These are phyloP conservation scores for Hemistola chrysoprasaria DNA, from an alignment of 2,888 invertebrate genomes.

Conservation along the genomic window DNA sequence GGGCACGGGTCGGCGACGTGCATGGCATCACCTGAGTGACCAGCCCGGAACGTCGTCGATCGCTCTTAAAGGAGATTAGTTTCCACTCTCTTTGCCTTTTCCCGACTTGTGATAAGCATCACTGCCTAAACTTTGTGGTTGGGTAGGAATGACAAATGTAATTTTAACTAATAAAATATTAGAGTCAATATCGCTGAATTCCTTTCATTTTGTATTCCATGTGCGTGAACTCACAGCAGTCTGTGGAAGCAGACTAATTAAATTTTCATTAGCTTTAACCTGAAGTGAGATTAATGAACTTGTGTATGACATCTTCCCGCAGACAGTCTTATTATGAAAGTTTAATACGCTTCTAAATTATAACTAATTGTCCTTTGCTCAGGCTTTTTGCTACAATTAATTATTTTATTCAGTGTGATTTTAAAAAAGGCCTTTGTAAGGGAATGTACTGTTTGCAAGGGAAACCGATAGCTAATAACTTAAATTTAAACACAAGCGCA, in stretches of 20 bases:
- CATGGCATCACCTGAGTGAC: conserved; percentile 40
- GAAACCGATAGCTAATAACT: too few species aligned
- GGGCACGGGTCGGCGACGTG: conserved; percentile 33
- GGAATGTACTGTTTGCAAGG: too few species aligned
- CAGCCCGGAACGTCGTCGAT: conserved; percentile 32
- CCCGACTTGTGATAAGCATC: conserved; percentile 44
- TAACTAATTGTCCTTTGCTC: too few species aligned
- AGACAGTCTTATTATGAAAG: conserved; percentile 25
- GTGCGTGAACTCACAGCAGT: conserved; percentile 43
- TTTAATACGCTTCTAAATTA: conserved; percentile 10
- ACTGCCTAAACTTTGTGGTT: conserved; percentile 35
- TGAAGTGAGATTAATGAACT: conserved; percentile 43
- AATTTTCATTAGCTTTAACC: conserved; percentile 51
- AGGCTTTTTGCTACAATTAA: not conserved
- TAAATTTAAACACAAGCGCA: conserved; percentile 1
- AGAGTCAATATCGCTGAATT: conserved; percentile 31
- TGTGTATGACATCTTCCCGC: conserved; percentile 33
- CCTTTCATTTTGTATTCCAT: conserved; percentile 45
- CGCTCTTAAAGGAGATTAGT: conserved; percentile 50
- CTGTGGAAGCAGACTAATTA: conserved; percentile 49
- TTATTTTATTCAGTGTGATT: not conserved
- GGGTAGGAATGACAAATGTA: conserved; percentile 32
- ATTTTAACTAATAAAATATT: conserved; percentile 7
- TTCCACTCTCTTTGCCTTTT: conserved; percentile 47
- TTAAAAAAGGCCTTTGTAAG: too few species aligned